Percentiles rank a stretch among this genome's conserved stretches.
Conservation (phyloP, 2,113 vertebrate species). For the Zosterops pallidus region DNA sequence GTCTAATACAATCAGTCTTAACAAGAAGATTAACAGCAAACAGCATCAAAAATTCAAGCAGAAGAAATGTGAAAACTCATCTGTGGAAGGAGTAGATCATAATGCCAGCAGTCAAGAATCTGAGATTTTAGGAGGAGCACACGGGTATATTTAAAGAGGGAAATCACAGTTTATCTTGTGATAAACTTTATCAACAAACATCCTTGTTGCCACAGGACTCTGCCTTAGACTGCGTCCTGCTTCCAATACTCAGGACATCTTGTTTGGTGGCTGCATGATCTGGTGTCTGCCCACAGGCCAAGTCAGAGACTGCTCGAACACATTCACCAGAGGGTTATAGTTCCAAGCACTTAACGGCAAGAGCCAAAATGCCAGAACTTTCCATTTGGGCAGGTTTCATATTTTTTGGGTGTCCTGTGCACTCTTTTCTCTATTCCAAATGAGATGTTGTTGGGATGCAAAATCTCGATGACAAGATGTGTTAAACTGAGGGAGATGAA, state of each 20-base stretch:
- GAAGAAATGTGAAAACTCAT: background rate
- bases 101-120: background rate
- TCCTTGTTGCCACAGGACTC: background rate
- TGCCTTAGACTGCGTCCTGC: background rate
- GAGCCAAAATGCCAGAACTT: background rate
- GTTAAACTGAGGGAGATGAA: background rate
- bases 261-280: background rate
- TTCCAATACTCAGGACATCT: background rate
- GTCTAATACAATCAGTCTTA: background rate
- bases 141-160: background rate
- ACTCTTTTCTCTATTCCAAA: background rate
- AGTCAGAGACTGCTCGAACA: background rate
- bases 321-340: background rate
- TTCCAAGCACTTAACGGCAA: background rate
- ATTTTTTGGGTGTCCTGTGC: background rate
- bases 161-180: background rate
- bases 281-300: background rate
- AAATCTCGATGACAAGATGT: background rate
- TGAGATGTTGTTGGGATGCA: background rate
- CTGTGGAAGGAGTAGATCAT: background rate
- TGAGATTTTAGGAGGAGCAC: background rate
- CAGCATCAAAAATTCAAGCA: background rate
- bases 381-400: background rate
- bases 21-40: background rate
- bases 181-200: no score